phyloP scores from a whole-genome alignment of 2,113 vertebrate species.

The Morone chrysops region DNA sequence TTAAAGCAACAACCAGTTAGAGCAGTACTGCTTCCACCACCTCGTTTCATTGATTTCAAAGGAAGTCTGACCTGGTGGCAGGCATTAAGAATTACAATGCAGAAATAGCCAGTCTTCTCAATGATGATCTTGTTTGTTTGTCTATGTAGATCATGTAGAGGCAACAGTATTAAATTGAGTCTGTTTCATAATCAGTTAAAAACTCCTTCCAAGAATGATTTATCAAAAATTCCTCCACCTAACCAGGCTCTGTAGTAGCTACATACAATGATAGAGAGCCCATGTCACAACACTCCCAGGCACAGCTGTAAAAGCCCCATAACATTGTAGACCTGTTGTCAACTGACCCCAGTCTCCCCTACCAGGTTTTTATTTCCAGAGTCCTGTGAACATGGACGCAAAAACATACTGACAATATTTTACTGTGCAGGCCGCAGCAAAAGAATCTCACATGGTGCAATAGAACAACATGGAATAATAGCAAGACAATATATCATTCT shows the following conservation, averaged over 20 bases:
- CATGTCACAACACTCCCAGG: conserved; percentile 4
- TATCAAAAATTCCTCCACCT: no score
- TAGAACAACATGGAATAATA: conserved; percentile 46
- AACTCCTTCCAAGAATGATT: no score
- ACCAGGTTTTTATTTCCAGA: conserved; percentile 36
- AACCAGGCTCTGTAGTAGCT: neutral
- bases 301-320: conserved; percentile 35
- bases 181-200: no score
- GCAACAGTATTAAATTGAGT: no score
- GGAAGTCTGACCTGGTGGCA: no score
- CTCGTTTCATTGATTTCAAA: no score
- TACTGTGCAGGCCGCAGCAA: neutral
- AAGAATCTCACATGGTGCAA: conserved; percentile 6
- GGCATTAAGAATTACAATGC: no score
- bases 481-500: conserved; percentile 34
- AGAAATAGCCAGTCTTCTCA: no score
- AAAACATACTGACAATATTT: conserved; percentile 30
- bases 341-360: neutral
- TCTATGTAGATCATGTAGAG: no score
- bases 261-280: conserved; percentile 16
- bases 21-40: no score
- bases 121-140: no score
- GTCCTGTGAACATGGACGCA: neutral
- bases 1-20: no score
- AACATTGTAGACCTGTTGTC: neutral